Conservation (phyloP, 2,888 invertebrate species). For the Candidula unifasciata region DNA sequence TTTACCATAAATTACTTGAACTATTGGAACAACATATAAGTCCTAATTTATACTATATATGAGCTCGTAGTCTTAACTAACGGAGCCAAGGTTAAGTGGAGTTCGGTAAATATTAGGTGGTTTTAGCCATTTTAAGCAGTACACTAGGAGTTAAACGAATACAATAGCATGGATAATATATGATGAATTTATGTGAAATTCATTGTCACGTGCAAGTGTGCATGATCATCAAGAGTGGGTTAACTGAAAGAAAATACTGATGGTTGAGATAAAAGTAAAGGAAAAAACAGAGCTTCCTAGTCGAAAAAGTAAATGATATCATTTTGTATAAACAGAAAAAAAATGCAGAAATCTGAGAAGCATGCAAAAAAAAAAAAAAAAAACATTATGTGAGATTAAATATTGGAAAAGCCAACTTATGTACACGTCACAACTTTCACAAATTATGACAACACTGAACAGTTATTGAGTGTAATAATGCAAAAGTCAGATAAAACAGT, state of each 20-base stretch:
- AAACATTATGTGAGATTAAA: conserved; percentile 3
- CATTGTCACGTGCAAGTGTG: conserved; percentile 24
- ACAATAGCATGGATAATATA: not conserved
- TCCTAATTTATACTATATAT: no score
- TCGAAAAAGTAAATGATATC: not conserved
- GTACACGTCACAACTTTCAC: conserved; percentile 20
- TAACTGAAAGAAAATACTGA: conserved; percentile 30
- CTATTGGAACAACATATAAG: no score
- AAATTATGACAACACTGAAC: conserved; percentile 42
- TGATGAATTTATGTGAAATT: not conserved
- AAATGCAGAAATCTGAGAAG: conserved; percentile 17
- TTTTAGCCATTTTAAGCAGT: no score
- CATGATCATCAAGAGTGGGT: conserved; percentile 23
- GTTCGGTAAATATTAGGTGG: no score
- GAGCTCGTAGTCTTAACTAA: no score
- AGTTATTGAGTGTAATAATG: conserved; percentile 21
- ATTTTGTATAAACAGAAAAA: not conserved
- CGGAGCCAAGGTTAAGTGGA: no score
- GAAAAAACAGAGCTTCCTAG: not conserved
- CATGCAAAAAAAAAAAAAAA: conserved; percentile 18
- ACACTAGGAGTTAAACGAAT: not conserved
- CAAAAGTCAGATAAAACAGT: no score
- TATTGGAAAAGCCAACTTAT: conserved; percentile 16
- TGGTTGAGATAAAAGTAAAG: not conserved
- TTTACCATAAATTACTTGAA: no score